phyloP scores from a whole-genome alignment of 2,797 vertebrate species.

The Eidolon dupreanum region DNA sequence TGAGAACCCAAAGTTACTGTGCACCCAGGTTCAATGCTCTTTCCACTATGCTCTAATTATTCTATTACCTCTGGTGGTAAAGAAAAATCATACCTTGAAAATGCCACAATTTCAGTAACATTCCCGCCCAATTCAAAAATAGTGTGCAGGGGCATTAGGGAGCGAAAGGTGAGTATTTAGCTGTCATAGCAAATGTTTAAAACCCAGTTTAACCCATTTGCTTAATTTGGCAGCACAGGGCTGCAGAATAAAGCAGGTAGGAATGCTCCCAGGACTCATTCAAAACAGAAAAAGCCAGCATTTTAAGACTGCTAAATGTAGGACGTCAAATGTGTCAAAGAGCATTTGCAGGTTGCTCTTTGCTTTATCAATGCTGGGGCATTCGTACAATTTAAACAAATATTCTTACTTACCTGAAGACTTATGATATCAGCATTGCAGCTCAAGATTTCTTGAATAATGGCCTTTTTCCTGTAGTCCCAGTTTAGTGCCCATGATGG shows the following conservation, averaged over 20 bases:
- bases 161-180: background rate
- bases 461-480: conserved; percentile 99
- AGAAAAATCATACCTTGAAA: background rate
- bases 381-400: conserved; percentile 14
- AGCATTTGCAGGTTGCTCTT: background rate
- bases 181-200: background rate
- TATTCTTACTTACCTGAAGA: conserved; percentile 92
- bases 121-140: background rate
- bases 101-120: conserved; percentile 1
- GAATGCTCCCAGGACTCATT: background rate
- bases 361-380: background rate
- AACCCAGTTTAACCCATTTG: background rate
- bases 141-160: background rate
- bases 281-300: background rate
- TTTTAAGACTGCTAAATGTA: background rate
- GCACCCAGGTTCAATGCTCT: background rate
- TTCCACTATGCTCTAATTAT: background rate
- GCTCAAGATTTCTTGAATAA: conserved; percentile 98
- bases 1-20: background rate
- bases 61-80: background rate
- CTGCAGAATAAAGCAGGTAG: background rate
- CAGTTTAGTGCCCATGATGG: conserved; percentile 98
- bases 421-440: conserved; percentile 98
- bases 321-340: background rate
- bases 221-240: background rate